Conservation (phyloP, 2,113 vertebrate species). For the Antennarius striatus region DNA sequence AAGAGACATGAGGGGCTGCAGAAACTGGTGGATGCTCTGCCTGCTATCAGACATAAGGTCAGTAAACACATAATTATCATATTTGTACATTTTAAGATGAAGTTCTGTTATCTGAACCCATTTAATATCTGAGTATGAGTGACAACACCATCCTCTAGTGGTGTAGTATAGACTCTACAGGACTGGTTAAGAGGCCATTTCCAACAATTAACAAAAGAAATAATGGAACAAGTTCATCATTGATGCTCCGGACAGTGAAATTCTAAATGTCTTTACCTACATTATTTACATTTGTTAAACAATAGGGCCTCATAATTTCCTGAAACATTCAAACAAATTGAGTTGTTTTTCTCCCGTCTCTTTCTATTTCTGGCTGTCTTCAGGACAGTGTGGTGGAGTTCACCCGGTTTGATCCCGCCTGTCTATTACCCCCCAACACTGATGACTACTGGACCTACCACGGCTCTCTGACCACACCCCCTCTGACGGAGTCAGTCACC, state of each 20-base stretch:
- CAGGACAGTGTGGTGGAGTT: slow-evolving; percentile 89
- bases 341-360: neutral
- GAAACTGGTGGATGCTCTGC: slow-evolving; percentile 91
- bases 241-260: too few species aligned
- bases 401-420: slow-evolving; percentile 86
- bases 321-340: too few species aligned
- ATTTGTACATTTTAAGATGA: too few species aligned
- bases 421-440: slow-evolving; percentile 84
- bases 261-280: too few species aligned
- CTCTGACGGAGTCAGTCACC: slow-evolving; percentile 90
- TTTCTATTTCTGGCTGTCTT: neutral
- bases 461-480: slow-evolving; percentile 92
- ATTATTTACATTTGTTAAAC: too few species aligned
- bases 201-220: too few species aligned
- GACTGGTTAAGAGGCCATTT: neutral
- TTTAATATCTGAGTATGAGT: too few species aligned
- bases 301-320: too few species aligned
- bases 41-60: slow-evolving; percentile 94
- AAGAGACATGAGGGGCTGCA: slow-evolving; percentile 89
- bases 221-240: too few species aligned
- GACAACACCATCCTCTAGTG: slow-evolving; percentile 3
- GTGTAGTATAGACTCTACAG: neutral
- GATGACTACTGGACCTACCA: slow-evolving; percentile 95
- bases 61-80: neutral
- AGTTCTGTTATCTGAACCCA: too few species aligned